phyloP scores from a whole-genome alignment of 2,113 vertebrate genomes.

The Thamnaconus septentrionalis region DNA sequence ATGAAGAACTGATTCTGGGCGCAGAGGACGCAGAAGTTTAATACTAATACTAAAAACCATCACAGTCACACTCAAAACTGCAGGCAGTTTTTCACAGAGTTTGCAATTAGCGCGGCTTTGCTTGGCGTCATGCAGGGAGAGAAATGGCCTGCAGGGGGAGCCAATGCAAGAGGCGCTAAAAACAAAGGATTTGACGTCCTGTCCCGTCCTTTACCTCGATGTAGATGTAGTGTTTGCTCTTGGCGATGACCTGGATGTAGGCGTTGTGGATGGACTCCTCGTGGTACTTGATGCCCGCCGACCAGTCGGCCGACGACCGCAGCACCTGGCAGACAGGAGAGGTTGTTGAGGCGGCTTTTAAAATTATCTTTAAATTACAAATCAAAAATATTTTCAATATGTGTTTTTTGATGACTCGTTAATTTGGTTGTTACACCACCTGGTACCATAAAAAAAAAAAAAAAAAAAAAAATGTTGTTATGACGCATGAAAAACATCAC shows the following conservation, averaged over 20 bases:
- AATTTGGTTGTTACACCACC: too few relatives aligned
- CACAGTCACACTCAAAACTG: too few relatives aligned
- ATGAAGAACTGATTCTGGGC: slow-evolving; percentile 98
- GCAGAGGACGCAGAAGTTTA: background rate
- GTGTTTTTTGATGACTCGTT: too few relatives aligned
- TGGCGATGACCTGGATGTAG: slow-evolving; percentile 86
- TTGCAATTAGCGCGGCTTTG: too few relatives aligned
- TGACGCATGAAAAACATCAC: too few relatives aligned
- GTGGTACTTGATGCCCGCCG: slow-evolving; percentile 94
- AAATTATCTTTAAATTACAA: too few relatives aligned
- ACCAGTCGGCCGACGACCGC: slow-evolving; percentile 94
- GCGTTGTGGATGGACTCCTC: slow-evolving; percentile 96
- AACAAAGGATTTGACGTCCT: background rate
- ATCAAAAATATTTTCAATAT: too few relatives aligned
- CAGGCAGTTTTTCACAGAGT: too few relatives aligned
- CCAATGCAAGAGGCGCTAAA: background rate
- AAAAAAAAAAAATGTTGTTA: too few relatives aligned
- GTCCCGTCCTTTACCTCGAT: slow-evolving; percentile 57
- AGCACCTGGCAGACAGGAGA: slow-evolving; percentile 76
- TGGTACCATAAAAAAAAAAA: too few relatives aligned
- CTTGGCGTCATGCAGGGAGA: too few relatives aligned
- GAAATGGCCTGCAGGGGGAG: too few relatives aligned
- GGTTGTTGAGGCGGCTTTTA: background rate
- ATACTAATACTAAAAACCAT: background rate
- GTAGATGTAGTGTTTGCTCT: slow-evolving; percentile 96